These are phyloP conservation scores for Cepphus grylle DNA, from an alignment of 2,113 vertebrate genomes.

Conservation along the genomic window DNA sequence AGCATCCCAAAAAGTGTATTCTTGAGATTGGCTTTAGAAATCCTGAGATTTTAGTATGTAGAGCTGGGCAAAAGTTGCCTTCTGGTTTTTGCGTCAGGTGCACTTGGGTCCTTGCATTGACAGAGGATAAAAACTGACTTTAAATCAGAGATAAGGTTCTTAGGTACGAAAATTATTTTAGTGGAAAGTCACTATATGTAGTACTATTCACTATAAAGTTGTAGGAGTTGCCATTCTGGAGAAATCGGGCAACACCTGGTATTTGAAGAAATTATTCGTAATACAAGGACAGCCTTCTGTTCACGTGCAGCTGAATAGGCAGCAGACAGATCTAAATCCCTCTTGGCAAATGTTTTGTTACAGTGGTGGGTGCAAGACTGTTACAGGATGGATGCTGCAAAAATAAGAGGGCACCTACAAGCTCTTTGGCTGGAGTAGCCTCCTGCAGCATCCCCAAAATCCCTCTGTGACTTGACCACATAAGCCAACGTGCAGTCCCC, in stretches of 20 bases:
- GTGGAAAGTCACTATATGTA: background rate
- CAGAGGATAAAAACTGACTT: background rate
- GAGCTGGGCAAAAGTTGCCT: background rate
- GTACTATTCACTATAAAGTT: background rate
- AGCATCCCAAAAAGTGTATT: background rate
- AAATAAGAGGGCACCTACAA: background rate
- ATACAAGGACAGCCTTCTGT: background rate
- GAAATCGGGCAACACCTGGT: background rate
- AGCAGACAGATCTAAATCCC: background rate
- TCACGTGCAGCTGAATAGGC: background rate
- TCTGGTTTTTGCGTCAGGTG: background rate
- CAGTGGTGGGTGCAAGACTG: background rate
- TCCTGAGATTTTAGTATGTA: background rate
- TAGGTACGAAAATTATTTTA: background rate
- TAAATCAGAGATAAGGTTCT: background rate
- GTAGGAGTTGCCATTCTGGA: background rate
- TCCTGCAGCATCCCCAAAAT: background rate
- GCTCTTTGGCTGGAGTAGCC: background rate
- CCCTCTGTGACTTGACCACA: background rate
- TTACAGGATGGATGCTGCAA: background rate
- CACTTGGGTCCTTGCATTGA: background rate
- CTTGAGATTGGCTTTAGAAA: background rate
- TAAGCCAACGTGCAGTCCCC: background rate
- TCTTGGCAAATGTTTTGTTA: background rate
- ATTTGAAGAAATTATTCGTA: background rate